Percentiles rank a stretch among this genome's conserved stretches.
phyloP scores from a whole-genome alignment of 2,888 invertebrate species.

The Silvanus unidentatus region DNA sequence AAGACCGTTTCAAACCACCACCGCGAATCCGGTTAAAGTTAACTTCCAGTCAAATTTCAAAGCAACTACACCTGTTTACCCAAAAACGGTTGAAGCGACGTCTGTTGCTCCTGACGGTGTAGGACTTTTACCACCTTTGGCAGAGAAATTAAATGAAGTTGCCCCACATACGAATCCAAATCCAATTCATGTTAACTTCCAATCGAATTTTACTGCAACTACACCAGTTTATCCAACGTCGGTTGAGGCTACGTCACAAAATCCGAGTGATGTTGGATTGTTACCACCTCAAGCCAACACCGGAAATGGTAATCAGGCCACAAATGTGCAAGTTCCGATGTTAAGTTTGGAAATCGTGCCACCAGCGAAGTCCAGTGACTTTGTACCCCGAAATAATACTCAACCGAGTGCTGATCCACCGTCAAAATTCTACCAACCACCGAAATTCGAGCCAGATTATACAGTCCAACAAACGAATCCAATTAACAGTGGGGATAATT shows the following conservation, averaged over 20 bases:
- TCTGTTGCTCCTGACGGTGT: slow-evolving; percentile 19
- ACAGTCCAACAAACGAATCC: slow-evolving; percentile 13
- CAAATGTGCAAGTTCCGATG: slow-evolving; percentile 6
- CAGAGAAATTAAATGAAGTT: slow-evolving; percentile 8
- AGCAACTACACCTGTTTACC: slow-evolving; percentile 31
- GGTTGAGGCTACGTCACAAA: slow-evolving; percentile 29
- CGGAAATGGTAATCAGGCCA: not conserved
- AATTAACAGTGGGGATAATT: slow-evolving; percentile 6
- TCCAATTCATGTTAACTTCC: slow-evolving; percentile 22
- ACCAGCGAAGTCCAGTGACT: slow-evolving; percentile 6
- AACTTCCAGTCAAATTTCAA: slow-evolving; percentile 28
- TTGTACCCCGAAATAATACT: slow-evolving; percentile 1
- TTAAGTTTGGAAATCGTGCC: slow-evolving; percentile 13
- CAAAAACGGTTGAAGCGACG: slow-evolving; percentile 18
- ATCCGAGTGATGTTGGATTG: slow-evolving; percentile 27
- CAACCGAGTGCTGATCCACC: slow-evolving; percentile 15
- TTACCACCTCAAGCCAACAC: slow-evolving; percentile 8
- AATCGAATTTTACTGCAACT: slow-evolving; percentile 29
- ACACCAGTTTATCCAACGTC: slow-evolving; percentile 32
- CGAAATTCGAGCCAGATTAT: slow-evolving; percentile 24
- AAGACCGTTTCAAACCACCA: not conserved
- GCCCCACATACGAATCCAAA: slow-evolving; percentile 1
- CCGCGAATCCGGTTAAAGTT: slow-evolving; percentile 6
- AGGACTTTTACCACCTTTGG: slow-evolving; percentile 26
- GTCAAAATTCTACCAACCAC: slow-evolving; percentile 29